Percentiles rank a stretch among this genome's conserved stretches.
Evolutionary conservation across 2,888 invertebrate genomes (phyloP).

Genomic region (Dichetophora obliterata): DNA sequence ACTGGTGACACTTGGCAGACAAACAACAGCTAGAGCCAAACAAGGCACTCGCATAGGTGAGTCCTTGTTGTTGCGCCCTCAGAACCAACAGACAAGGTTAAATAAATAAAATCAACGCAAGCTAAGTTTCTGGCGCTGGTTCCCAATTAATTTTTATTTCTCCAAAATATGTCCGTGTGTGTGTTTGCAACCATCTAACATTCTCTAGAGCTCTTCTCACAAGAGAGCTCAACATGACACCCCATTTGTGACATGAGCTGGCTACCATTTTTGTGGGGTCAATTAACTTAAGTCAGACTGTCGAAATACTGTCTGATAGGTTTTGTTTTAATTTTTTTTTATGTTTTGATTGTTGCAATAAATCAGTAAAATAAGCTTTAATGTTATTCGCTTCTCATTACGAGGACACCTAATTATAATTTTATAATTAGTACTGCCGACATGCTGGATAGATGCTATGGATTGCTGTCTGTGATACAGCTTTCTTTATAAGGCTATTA

Average conservation of each 20-base stretch:
- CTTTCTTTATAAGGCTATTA: no score
- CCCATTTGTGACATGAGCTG: background rate
- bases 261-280: background rate
- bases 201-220: background rate
- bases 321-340: background rate
- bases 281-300: background rate
- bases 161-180: background rate
- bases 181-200: background rate
- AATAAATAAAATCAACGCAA: background rate
- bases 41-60: background rate
- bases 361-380: no score
- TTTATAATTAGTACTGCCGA: no score
- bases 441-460: no score
- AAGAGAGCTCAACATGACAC: background rate
- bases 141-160: constrained; percentile 34
- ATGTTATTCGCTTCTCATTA: no score
- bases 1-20: constrained; percentile 20
- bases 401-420: no score
- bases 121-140: constrained; percentile 18
- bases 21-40: background rate
- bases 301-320: background rate
- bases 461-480: no score
- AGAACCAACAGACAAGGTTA: background rate
- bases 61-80: background rate
- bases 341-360: no score